A percentile compares a stretch with the other conserved stretches of the same genome.
phyloP scores from a whole-genome alignment of 2,113 vertebrate genomes.

The Taurulus bubalis region DNA sequence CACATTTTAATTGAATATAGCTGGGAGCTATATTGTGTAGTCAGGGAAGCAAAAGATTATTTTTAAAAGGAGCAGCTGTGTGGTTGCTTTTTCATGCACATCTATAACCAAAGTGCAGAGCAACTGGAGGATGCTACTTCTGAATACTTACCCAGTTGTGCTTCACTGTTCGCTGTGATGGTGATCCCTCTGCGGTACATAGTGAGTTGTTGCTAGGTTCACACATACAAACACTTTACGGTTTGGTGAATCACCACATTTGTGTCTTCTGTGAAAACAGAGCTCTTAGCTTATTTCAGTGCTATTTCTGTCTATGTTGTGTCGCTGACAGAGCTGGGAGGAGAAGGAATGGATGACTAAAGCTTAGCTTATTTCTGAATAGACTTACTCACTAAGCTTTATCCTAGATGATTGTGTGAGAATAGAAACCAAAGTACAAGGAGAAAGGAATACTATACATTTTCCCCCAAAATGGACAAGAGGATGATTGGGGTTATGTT shows the following conservation, averaged over 20 bases:
- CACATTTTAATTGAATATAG: constrained; percentile 7
- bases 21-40: constrained; percentile 3
- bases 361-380: constrained; percentile 58
- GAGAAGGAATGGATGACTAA: constrained; percentile 55
- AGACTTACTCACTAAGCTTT: constrained; percentile 52
- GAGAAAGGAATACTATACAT: background rate
- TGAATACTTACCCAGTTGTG: constrained; percentile 23
- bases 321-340: constrained; percentile 47
- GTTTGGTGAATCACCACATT: constrained; percentile 57
- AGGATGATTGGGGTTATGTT: constrained; percentile 3
- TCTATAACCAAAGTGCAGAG: constrained; percentile 12
- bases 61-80: constrained; percentile 19
- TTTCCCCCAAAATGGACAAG: background rate
- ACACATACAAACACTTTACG: constrained; percentile 30
- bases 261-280: constrained; percentile 48
- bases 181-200: constrained; percentile 37
- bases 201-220: constrained; percentile 26
- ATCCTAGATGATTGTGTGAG: constrained; percentile 41
- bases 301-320: constrained; percentile 61
- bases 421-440: constrained; percentile 20
- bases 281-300: constrained; percentile 54
- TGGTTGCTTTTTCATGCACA: constrained; percentile 22
- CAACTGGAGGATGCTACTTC: constrained; percentile 38
- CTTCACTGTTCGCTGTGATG: constrained; percentile 19
- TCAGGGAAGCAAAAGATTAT: constrained; percentile 2